Base-by-base conservation (phyloP, 2,888 invertebrate genomes). In the Syritta pipiens region DNA sequence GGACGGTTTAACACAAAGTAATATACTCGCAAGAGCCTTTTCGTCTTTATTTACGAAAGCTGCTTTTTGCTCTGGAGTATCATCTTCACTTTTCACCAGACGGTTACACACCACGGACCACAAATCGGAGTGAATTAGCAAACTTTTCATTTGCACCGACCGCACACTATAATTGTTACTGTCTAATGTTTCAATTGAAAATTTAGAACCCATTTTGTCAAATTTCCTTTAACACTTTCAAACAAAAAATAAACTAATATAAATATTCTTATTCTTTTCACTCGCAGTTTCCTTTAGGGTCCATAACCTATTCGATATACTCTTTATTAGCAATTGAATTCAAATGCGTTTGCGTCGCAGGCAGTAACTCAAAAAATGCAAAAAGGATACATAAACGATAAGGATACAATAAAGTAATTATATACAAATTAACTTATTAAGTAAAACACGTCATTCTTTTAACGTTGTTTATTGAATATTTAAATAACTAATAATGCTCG, bases 21-120 rank as follows among this genome's bases (percentile, higher is more conserved):
- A 26, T 1, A 63, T 46, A 1, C 51, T 60, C 24, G 69, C 60
- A 9, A 57, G 20, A 32, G 60, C 60, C 49, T 60, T 69, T 22
- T 26, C 53, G 9, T 71, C 51, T 17, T 35, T 51, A 12, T 37
- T 40, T 26, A 55, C 57, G 40, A 48, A 71, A 5, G 26, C 30
- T 48, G 35, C 37, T 24, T 51, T 17, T 6, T 55, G 44, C 48
- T 32, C 46, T 9, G 40, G 2, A 9, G 42, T 51, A 32, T 3
- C 20, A 10, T 7, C 7, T 24, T 51, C 42, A 4, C 35, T 46
- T 9, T 59, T 46, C 22, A 46, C 9, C 3, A 28, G 3, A 20
- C 35, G 35, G 14, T 12, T 40, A 19, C 49, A 24, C 4, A 40
- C 62, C 1, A 49, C 22, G 0, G 62, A 0, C 62, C 62, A 62